Conservation (phyloP, 2,113 vertebrate species). For the Eubucco bourcierii region DNA sequence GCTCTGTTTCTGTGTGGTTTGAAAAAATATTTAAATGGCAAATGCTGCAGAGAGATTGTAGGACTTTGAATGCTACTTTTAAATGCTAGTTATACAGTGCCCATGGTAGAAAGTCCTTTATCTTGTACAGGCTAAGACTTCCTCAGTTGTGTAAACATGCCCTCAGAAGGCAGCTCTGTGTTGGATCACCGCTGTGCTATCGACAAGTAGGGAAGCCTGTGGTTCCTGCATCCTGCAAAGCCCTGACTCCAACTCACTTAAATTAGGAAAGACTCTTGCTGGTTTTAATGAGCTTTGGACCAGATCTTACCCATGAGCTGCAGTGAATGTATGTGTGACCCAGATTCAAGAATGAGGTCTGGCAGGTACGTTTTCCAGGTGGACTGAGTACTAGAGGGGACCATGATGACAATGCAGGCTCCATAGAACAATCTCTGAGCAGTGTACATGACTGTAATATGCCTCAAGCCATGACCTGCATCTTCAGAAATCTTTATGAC, state of each 20-base stretch:
- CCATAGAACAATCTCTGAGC: not conserved
- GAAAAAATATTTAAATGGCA: not conserved
- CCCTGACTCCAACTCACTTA: not conserved
- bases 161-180: not conserved
- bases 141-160: not conserved
- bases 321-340: not conserved
- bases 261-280: not conserved
- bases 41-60: not conserved
- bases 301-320: not conserved
- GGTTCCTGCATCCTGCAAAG: not conserved
- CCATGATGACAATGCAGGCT: not conserved
- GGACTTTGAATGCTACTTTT: not conserved
- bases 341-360: not conserved
- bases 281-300: not conserved
- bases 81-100: not conserved
- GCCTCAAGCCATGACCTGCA: not conserved
- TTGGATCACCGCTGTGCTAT: not conserved
- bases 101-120: not conserved
- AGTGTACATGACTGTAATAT: not conserved
- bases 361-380: not conserved
- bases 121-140: not conserved
- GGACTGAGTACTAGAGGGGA: not conserved
- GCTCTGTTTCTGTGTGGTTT: not conserved
- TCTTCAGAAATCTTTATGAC: conserved; percentile 24
- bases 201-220: not conserved